Conservation (phyloP, 2,888 invertebrate genomes). For the Trissoscelio sp. region DNA sequence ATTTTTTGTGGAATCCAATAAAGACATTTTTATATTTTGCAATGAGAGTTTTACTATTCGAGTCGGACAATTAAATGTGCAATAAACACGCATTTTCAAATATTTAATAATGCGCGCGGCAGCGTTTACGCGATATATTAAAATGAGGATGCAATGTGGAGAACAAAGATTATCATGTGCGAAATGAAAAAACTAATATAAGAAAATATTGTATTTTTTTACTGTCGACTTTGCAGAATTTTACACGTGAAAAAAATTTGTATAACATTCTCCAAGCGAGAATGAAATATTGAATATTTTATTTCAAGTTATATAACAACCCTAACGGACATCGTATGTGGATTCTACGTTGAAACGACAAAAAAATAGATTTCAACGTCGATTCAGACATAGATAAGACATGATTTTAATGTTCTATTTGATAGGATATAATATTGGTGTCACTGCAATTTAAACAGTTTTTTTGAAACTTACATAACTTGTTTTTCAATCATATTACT, state of each 20-base stretch:
- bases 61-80: slow-evolving; percentile 14
- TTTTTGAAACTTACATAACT: too few species aligned
- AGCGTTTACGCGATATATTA: slow-evolving; percentile 11
- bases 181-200: slow-evolving; percentile 10
- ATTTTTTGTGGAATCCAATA: slow-evolving; percentile 11
- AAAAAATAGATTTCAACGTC: too few species aligned
- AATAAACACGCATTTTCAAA: slow-evolving; percentile 13
- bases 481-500: too few species aligned
- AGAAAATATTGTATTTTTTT: background rate
- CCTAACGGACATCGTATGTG: too few species aligned
- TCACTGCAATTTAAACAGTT: too few species aligned
- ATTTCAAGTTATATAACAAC: too few species aligned
- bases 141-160: slow-evolving; percentile 12
- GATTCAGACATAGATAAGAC: too few species aligned
- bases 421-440: too few species aligned
- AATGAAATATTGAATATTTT: too few species aligned
- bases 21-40: slow-evolving; percentile 19
- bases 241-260: background rate
- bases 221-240: background rate
- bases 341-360: too few species aligned
- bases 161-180: slow-evolving; percentile 7
- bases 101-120: slow-evolving; percentile 8
- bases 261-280: too few species aligned
- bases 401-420: too few species aligned
- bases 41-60: background rate